Conservation (phyloP, 2,888 invertebrate species). For the Hymenopus coronatus region DNA sequence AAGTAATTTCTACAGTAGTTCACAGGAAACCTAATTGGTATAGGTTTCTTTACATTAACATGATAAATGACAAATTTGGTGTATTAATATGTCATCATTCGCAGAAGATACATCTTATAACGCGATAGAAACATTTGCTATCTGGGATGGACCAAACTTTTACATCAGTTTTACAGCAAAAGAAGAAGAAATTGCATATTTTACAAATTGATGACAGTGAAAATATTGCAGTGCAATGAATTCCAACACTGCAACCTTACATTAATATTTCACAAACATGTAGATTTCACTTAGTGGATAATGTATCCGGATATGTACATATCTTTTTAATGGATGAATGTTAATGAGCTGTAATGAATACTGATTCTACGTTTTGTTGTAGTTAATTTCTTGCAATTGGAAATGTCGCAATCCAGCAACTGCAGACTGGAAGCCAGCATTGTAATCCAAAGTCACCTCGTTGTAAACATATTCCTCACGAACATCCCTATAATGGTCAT, state of each 20-base stretch:
- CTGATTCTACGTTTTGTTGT: neutral
- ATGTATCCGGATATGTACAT: neutral
- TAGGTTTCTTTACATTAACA: too few relatives aligned
- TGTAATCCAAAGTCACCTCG: conserved; percentile 57
- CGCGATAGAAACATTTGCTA: neutral
- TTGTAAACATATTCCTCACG: conserved; percentile 55
- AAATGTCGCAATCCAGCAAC: conserved; percentile 51
- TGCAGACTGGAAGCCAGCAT: conserved; percentile 55
- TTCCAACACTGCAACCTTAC: neutral
- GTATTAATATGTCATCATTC: too few relatives aligned
- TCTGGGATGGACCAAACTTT: neutral
- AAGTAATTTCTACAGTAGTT: neutral
- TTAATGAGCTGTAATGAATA: neutral
- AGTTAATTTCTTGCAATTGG: neutral
- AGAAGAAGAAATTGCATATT: neutral
- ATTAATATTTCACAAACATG: neutral
- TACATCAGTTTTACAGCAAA: neutral
- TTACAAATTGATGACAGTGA: neutral
- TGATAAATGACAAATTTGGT: too few relatives aligned
- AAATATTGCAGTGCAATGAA: neutral
- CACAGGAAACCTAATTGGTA: too few relatives aligned
- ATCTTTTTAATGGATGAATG: neutral
- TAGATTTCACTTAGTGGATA: neutral
- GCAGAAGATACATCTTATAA: neutral
- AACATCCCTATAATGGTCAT: conserved; percentile 52